Evolutionary conservation across 2,113 vertebrate species (phyloP).

Genomic region (Pelodiscus sinensis): DNA sequence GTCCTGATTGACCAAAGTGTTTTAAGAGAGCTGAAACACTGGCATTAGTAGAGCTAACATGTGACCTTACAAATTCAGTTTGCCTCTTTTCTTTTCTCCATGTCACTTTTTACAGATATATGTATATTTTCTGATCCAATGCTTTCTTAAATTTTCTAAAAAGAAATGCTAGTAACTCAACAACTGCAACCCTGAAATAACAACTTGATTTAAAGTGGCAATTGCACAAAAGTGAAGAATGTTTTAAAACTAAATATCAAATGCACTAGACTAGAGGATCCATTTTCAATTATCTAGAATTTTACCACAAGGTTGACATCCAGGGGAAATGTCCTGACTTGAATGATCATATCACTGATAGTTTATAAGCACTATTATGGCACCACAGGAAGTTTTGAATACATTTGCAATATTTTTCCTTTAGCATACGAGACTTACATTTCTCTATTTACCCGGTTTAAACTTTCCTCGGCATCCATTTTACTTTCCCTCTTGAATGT

Average conservation of each 20-base stretch:
- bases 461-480: slow-evolving; percentile 33
- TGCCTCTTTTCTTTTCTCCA: not conserved
- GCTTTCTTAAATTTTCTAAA: slow-evolving; percentile 4
- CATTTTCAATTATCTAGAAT: slow-evolving; percentile 51
- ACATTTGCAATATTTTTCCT: slow-evolving; percentile 1
- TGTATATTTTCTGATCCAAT: not conserved
- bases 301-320: slow-evolving; percentile 50
- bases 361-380: not conserved
- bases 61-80: not conserved
- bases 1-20: not conserved
- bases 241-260: slow-evolving; percentile 64
- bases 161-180: not conserved
- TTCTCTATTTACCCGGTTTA: slow-evolving; percentile 1
- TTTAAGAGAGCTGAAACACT: not conserved
- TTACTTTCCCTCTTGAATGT: slow-evolving; percentile 32
- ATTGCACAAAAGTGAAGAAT: slow-evolving; percentile 29
- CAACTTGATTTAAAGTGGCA: slow-evolving; percentile 45
- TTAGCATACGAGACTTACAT: not conserved
- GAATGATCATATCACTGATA: not conserved
- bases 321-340: not conserved
- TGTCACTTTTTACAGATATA: not conserved
- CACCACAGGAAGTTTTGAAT: not conserved
- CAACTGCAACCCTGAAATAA: slow-evolving; percentile 45
- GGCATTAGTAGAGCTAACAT: not conserved
- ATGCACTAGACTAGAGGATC: slow-evolving; percentile 52